These are phyloP conservation scores for Uria aalge DNA, from an alignment of 2,113 vertebrate genomes.

Conservation along the genomic window DNA sequence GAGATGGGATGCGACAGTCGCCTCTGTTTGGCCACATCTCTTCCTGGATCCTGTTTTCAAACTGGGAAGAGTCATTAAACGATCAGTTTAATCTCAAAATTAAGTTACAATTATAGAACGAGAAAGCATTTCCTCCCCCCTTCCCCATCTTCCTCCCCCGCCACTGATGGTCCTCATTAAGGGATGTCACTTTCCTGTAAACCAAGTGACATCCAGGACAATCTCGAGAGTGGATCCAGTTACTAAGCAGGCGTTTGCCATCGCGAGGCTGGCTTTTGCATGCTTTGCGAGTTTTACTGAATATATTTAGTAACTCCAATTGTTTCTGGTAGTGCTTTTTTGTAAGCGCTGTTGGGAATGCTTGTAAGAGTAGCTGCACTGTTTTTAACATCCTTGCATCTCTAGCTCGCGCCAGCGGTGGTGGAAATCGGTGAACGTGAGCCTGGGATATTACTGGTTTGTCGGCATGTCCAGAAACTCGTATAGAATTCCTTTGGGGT, in stretches of 20 bases:
- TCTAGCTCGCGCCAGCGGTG: background rate
- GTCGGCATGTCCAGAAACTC: background rate
- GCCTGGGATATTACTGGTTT: background rate
- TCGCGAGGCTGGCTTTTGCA: background rate
- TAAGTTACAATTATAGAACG: background rate
- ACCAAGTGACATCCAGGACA: background rate
- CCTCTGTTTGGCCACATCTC: background rate
- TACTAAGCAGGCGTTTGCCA: background rate
- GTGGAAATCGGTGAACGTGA: background rate
- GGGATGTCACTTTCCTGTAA: background rate
- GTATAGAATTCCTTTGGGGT: background rate
- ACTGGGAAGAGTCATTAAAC: background rate
- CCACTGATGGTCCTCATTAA: background rate
- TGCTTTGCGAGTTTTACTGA: background rate
- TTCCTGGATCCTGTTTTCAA: background rate
- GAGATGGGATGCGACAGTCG: fast-evolving
- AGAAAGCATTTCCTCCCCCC: background rate
- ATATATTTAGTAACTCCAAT: slow-evolving; percentile 45
- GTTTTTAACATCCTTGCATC: background rate
- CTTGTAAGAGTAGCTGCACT: background rate
- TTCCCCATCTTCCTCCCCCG: background rate
- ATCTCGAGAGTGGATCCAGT: background rate
- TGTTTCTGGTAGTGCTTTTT: slow-evolving; percentile 12
- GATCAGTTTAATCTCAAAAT: background rate
- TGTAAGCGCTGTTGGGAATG: background rate